A percentile compares a stretch with the other conserved stretches of the same genome.
These are phyloP conservation scores for Perognathus longimembris DNA, from an alignment of 2,113 vertebrate genomes.

Conservation along the genomic window DNA sequence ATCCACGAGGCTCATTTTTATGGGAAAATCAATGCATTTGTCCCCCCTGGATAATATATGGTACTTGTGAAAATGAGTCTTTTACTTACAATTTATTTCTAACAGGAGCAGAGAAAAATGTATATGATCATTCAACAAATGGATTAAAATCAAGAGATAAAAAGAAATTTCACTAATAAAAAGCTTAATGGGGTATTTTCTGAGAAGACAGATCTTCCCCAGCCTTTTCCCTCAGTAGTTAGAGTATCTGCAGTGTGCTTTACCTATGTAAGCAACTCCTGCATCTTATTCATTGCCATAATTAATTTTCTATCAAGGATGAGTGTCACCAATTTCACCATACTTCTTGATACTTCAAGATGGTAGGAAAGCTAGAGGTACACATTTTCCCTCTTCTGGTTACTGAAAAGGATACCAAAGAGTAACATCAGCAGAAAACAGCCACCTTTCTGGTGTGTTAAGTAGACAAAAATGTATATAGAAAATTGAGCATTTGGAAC, in stretches of 20 bases:
- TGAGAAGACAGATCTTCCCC: background rate
- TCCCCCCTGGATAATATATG: constrained; percentile 65
- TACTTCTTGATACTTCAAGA: background rate
- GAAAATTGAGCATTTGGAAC: constrained; percentile 52
- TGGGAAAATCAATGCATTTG: constrained; percentile 50
- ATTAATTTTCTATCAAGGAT: background rate
- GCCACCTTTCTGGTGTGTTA: background rate
- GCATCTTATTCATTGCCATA: background rate
- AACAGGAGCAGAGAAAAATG: constrained; percentile 60
- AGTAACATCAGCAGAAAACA: background rate
- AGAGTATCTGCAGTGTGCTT: background rate
- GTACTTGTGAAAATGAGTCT: constrained; percentile 63
- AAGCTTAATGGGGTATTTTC: background rate
- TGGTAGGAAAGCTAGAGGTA: background rate
- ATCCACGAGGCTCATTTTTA: constrained; percentile 37
- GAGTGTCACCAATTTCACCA: background rate
- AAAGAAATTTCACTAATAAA: background rate
- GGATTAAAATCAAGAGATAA: constrained; percentile 51
- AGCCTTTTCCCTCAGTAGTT: background rate
- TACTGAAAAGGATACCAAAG: background rate
- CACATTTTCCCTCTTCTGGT: background rate
- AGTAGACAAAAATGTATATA: background rate
- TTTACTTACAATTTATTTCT: constrained; percentile 73
- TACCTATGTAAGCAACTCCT: background rate
- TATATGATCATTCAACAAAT: constrained; percentile 55